Base-by-base conservation (phyloP, 2,797 vertebrate species). In the Microchirus variegatus region DNA sequence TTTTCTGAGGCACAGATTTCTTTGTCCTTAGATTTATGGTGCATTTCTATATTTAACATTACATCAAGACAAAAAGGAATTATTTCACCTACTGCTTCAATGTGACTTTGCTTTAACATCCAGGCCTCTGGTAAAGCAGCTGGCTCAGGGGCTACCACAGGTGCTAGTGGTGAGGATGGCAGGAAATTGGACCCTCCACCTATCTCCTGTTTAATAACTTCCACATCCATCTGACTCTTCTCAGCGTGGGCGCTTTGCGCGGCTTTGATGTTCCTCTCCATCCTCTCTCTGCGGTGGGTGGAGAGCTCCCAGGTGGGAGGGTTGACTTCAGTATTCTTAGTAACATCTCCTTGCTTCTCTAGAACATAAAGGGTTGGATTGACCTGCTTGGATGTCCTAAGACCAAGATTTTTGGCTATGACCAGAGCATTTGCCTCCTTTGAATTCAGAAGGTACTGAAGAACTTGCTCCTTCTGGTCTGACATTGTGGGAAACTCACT, bases 261-360 rank as follows among this genome's bases (percentile, higher is more conserved):
- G 18, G 90, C 92, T 81, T 93, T 95, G 15, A 90, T 81, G 74
- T 92, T 95, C 54, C 95, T 83, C 47, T 95, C 91, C 91, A 99
- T 95, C 76, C 91, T 92, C 71, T 95, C 94, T 0, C 92, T 93
- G 22, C 94, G 95, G 62, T 87, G 94, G 9, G 79, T 64, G 0
- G 95, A 95, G 54, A 99, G 90, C 5, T 93, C 85, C 97, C 97
- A 99, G 0, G 80, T 87, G 0, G 89, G 90, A 2, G 95, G 93
- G 13, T 5, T 91, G 0, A 85, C 37, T 0, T 87, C 45, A 0
- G 77, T 67, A 48, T 93, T 88, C 49, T 82, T 93, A 55, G 61
- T 67, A 1, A 98, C 89, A 0, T 98, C 95, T 0, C 97, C 97
- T 72, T 96, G 91, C 78, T 94, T 95, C 61, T 98, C 95, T 90